Evolutionary conservation across 1,140 invertebrate species (phyloP).

Genomic region (Halyomorpha halys): DNA sequence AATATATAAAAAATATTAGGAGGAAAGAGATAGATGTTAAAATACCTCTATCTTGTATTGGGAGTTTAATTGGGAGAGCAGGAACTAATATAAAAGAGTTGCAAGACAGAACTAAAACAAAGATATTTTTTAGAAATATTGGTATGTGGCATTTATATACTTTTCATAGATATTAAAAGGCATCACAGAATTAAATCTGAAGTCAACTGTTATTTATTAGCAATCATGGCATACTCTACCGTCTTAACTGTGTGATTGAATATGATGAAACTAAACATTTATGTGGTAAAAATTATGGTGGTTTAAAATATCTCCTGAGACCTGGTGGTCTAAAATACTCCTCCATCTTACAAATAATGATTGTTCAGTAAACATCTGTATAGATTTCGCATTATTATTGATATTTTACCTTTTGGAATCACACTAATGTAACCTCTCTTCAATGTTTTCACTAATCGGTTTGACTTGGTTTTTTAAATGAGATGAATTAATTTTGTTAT

Average conservation of each 20-base stretch:
- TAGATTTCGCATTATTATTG: too few relatives aligned
- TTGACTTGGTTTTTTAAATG: too few relatives aligned
- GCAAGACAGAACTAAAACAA: conserved; percentile 54
- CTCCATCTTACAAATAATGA: too few relatives aligned
- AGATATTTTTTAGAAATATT: conserved; percentile 48
- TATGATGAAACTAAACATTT: neutral
- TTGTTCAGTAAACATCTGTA: too few relatives aligned
- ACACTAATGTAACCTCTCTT: too few relatives aligned
- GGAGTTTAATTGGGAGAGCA: conserved; percentile 48
- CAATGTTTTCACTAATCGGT: too few relatives aligned
- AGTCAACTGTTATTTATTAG: neutral
- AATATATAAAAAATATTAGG: conserved; percentile 29
- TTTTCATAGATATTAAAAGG: neutral
- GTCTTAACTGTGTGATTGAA: neutral
- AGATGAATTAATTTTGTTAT: too few relatives aligned
- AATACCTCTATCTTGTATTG: conserved; percentile 40
- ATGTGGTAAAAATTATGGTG: neutral
- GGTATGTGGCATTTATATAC: conserved; percentile 19
- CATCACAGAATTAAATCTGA: neutral
- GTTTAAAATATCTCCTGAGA: too few relatives aligned
- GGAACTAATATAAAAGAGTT: conserved; percentile 59
- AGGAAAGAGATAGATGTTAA: conserved; percentile 36
- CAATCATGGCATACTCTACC: neutral
- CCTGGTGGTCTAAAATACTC: too few relatives aligned
- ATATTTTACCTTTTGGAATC: too few relatives aligned